Evolutionary conservation across 2,888 invertebrate species (phyloP), one percentile per base, ranked within the genome.

Genomic region (Cerastoderma edule): DNA sequence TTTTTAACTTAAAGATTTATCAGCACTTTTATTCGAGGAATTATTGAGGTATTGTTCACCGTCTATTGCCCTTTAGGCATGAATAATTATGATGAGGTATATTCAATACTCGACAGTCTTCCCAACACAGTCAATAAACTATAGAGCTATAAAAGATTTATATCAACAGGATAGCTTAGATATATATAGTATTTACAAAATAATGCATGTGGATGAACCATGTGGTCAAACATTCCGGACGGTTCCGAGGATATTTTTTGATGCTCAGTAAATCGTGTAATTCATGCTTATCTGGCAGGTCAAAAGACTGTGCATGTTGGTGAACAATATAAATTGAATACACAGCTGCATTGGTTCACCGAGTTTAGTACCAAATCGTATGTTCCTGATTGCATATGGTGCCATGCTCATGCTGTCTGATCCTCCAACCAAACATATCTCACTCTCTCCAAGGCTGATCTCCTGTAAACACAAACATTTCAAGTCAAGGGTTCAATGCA

Each of bases 321-420:
- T 39, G 10, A 10, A 39, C 16, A 8, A 39, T 39, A 10, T 50
- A 50, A 24, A 16, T 33, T 16, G 16, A 30, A n/a, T 50, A 30
- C 69, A 69, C 74, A 93, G 93, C 89, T 93, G 91, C 33, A 92
- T 88, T 85, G 95, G 95, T 28, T 93, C 93, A 0, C 99, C 99
- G 1, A 99, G 94, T 0, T 95, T 94, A 13, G 97, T 96, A 1
- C 99, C 99, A 93, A 97, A 99, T 30, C 99, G 94, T 4, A 97
- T 94, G 67, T 91, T 88, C 65, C 98, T 95, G 0, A 97, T 96
- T 0, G 96, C 95, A 93, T 96, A 98, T 0, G 99, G 99, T 0
- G 96, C 94, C 92, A 97, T 96, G 1, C 97, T 97, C 99, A 99
- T 99, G 93, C 96, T 99, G 90, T 99, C 99, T 2, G 96, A 95